phyloP scores from a whole-genome alignment of 2,888 invertebrate genomes.

The Ochlodes sylvanus region DNA sequence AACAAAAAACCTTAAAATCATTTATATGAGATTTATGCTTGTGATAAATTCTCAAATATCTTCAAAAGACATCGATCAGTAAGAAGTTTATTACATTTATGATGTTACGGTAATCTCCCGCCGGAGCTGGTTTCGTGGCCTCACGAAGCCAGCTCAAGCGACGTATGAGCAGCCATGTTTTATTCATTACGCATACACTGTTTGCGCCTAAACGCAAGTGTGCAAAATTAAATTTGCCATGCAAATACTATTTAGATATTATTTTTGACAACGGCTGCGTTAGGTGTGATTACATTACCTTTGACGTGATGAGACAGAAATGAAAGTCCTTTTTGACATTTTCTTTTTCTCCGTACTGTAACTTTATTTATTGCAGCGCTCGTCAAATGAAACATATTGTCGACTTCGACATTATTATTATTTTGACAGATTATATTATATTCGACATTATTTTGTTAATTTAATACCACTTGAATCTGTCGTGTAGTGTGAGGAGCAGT shows the following conservation, averaged over 20 bases:
- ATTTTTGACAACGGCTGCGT: constrained; percentile 43
- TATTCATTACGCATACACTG: constrained; percentile 76
- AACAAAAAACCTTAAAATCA: too few species aligned
- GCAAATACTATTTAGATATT: constrained; percentile 65
- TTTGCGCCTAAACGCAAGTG: constrained; percentile 74
- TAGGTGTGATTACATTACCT: constrained; percentile 44
- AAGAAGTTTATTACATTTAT: too few species aligned
- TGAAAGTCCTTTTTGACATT: constrained; percentile 11
- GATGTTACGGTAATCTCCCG: neutral
- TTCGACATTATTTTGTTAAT: too few species aligned
- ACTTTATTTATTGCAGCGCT: neutral
- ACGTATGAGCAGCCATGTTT: constrained; percentile 77
- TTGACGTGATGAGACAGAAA: constrained; percentile 42
- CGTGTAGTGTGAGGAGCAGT: too few species aligned
- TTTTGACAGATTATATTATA: too few species aligned
- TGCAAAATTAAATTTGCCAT: constrained; percentile 79
- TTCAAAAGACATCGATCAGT: too few species aligned
- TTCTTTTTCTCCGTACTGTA: neutral
- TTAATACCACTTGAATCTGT: too few species aligned
- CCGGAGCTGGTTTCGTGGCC: constrained; percentile 47
- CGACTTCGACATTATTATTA: too few species aligned
- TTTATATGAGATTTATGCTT: too few species aligned
- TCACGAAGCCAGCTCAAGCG: constrained; percentile 59
- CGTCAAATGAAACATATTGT: constrained; percentile 13
- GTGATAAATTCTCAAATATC: too few species aligned